Base-by-base conservation (phyloP, 2,113 vertebrate genomes). In the Hylia prasina region DNA sequence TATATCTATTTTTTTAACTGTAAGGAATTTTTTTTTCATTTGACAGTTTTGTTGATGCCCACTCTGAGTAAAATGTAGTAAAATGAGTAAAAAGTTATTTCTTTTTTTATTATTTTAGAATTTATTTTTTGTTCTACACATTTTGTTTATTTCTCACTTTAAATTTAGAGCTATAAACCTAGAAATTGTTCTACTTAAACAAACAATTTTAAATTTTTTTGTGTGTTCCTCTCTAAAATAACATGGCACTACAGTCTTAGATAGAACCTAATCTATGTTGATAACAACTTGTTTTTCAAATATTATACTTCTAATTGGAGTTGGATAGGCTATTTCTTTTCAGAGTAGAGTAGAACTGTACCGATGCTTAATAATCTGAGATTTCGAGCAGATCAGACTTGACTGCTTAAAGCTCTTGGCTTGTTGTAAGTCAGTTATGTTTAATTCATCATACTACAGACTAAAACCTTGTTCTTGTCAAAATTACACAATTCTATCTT, bases 401-500 rank as follows among this genome's bases (percentile, higher is more conserved):
- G 92, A 83, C 90, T 96, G 87, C 87, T 96, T 96, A 65, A 86
- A 97, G 97, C 92, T 90, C 68, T 94, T 96, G 71, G 90, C 93
- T 96, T 94, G 37, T 94, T 93, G 72, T 90, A 96, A 94, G 82
- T 93, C 97, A 95, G 96, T 97, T 98, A 94, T 96, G 97, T 97
- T 97, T 97, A 97, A 97, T 98, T 96, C 92, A 98, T 96, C 87
- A 97, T 97, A 96, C 54, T 81, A 77, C 89, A 96, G 94, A 89
- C 90, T 96, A 94, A 97, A 97, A 97, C 96, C 95, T 95, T 96
- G 96, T 95, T 95, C 92, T 94, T 96, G 95, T 96, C 96, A 95
- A 98, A 98, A 98, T 97, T 97, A 97, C 93, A 97, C 88, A 95
- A 88, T 97, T 97, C 95, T 94, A 84, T 97, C 97, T 96, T 97